phyloP scores from a whole-genome alignment of 2,113 vertebrate genomes.

The Pycnonotus jocosus region DNA sequence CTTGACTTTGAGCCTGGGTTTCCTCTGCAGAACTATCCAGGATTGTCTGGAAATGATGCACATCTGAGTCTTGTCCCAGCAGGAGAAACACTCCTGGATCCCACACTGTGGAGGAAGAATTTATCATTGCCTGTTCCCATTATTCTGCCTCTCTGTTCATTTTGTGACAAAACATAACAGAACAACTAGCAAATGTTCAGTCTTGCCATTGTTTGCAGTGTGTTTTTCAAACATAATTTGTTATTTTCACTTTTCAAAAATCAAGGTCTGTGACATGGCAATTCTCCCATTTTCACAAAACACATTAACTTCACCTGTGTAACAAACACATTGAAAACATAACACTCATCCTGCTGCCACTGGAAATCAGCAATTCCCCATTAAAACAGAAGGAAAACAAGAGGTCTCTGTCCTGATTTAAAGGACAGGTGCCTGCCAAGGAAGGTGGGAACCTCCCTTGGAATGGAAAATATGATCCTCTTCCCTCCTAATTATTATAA shows the following conservation, averaged over 20 bases:
- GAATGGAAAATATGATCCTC: not conserved
- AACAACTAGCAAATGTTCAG: not conserved
- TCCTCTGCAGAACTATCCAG: conserved; percentile 30
- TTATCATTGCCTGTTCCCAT: conserved; percentile 50
- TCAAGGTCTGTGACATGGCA: not conserved
- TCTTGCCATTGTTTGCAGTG: not conserved
- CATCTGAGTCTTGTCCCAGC: conserved; percentile 41
- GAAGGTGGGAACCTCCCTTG: not conserved
- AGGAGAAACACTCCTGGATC: conserved; percentile 39
- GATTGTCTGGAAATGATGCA: conserved; percentile 45
- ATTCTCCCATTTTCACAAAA: not conserved
- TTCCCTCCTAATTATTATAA: not conserved
- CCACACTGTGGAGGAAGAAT: conserved; percentile 16
- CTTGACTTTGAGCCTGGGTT: conserved; percentile 36
- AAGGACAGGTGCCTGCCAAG: not conserved
- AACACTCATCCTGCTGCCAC: not conserved
- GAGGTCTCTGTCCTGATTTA: not conserved
- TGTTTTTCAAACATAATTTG: not conserved
- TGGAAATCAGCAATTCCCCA: not conserved
- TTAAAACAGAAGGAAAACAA: not conserved
- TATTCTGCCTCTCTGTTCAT: conserved; percentile 17
- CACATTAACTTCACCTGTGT: not conserved
- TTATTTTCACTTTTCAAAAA: not conserved
- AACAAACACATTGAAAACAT: not conserved
- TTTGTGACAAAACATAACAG: conserved; percentile 29